Conservation (phyloP, 2,113 vertebrate genomes). For the Illadopsis cleaveri region DNA sequence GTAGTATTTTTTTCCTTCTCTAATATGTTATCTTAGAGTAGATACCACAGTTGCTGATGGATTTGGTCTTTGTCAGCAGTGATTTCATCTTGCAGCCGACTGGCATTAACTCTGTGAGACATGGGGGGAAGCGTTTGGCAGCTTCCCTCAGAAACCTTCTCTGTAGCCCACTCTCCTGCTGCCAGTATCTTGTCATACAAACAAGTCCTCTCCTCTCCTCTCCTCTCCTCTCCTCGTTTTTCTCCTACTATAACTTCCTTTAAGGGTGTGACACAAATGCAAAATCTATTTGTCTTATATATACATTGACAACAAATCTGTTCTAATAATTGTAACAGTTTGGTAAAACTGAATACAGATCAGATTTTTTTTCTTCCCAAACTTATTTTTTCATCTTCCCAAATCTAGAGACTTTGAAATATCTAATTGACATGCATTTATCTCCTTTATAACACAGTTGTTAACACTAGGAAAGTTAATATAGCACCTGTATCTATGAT, state of each 20-base stretch:
- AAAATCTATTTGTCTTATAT: background rate
- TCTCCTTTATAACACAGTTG: background rate
- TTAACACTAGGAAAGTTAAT: background rate
- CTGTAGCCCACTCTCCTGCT: background rate
- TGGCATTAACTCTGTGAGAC: background rate
- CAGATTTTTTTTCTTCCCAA: background rate
- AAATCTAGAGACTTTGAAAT: background rate
- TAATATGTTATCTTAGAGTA: background rate
- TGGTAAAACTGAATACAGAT: background rate
- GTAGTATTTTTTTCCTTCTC: background rate
- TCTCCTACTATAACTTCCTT: background rate
- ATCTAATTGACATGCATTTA: background rate
- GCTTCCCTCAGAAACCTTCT: background rate
- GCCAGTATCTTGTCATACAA: background rate
- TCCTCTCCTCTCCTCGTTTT: too few relatives aligned
- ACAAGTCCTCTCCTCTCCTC: too few relatives aligned
- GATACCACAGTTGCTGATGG: too few relatives aligned
- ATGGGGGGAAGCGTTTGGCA: fast-evolving
- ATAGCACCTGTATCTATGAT: background rate
- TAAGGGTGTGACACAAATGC: background rate
- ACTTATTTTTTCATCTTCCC: background rate
- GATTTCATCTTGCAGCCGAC: background rate
- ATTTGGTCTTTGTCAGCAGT: background rate
- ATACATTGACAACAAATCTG: background rate
- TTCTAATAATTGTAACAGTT: background rate